These are phyloP conservation scores for Macrobrachium rosenbergii DNA, from an alignment of 1,140 invertebrate species.

Conservation along the genomic window DNA sequence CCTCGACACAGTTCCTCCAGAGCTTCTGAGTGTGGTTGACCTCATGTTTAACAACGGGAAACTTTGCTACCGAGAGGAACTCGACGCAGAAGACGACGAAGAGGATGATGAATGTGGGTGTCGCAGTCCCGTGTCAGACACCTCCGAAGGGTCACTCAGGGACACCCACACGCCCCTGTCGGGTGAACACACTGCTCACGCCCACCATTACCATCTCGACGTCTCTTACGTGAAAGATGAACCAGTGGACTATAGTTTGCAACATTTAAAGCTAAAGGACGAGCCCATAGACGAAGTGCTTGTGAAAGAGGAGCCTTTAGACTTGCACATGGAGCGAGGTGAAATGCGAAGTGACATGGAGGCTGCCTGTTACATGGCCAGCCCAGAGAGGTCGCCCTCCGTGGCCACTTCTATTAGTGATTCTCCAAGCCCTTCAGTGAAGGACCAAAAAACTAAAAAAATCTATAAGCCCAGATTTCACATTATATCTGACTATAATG, in stretches of 20 bases:
- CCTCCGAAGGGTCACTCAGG: conserved; percentile 54
- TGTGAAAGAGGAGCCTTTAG: conserved; percentile 61
- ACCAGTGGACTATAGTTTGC: conserved; percentile 64
- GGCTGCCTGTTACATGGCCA: conserved; percentile 26
- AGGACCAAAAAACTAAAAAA: conserved; percentile 51
- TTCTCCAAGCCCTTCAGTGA: conserved; percentile 58
- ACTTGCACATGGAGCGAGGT: conserved; percentile 55
- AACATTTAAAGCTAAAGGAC: conserved; percentile 59
- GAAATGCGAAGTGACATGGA: conserved; percentile 28
- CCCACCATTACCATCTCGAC: conserved; percentile 37
- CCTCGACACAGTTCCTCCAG: conserved; percentile 42
- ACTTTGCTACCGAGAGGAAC: conserved; percentile 43
- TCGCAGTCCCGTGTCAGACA: conserved; percentile 61
- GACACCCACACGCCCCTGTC: conserved; percentile 39
- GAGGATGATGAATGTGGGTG: conserved; percentile 62
- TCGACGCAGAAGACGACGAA: conserved; percentile 53
- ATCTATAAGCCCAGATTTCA: conserved; percentile 66
- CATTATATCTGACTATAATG: conserved; percentile 46
- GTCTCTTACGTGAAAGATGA: conserved; percentile 55
- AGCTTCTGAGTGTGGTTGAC: conserved; percentile 36
- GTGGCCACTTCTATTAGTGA: conserved; percentile 33
- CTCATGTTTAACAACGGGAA: conserved; percentile 53
- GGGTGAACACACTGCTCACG: conserved; percentile 19
- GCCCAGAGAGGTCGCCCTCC: conserved; percentile 37
- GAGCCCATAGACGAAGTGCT: conserved; percentile 55